Evolutionary conservation across 1,140 invertebrate genomes (phyloP), one percentile per base, ranked within the genome.

Genomic region (Leptopilina boulardi): DNA sequence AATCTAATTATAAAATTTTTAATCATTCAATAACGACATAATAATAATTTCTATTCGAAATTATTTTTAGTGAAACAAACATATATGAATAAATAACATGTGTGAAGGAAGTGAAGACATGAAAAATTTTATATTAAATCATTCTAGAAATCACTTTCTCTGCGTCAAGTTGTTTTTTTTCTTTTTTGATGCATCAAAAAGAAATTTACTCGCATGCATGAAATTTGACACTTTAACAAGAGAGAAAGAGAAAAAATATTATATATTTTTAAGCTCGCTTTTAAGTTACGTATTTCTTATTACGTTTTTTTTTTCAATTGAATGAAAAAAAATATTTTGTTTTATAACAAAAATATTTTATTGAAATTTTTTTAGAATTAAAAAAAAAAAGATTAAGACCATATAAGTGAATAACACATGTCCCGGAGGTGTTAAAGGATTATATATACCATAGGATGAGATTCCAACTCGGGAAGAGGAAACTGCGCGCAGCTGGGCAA

Each of bases 11-110:
- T n/a, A n/a, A 30, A 13, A 21, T 23, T 3, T 30, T 30, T 66
- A 30, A 30, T 1, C 3, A 30, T 34, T 66, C 59, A 66, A 6
- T 0, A 23, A 23, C 59, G 26, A 30, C 59, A 34, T 34, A n/a
- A 66, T 34, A n/a, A 66, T 66, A 26, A 15, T 23, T 66, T 66
- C 23, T 30, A 66, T 6, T n/a, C 18, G 18, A 30, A n/a, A 66
- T 30, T 66, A 30, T 66, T n/a, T n/a, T 30, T 66, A 30, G 23
- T n/a, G 15, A n/a, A 66, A n/a, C 10, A 30, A 66, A 66, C 54
- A 59, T 3, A 38, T 0, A 38, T n/a, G n/a, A 38, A 9, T 6
- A 9, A 38, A 38, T 9, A 9, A 38, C 2, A 34, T 34, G 30
- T 38, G 34, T 38, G 34, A 0, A 9, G 34, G 9, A 8, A 15